Conservation (phyloP, 2,888 invertebrate genomes). For the Esperia sulphurella region DNA sequence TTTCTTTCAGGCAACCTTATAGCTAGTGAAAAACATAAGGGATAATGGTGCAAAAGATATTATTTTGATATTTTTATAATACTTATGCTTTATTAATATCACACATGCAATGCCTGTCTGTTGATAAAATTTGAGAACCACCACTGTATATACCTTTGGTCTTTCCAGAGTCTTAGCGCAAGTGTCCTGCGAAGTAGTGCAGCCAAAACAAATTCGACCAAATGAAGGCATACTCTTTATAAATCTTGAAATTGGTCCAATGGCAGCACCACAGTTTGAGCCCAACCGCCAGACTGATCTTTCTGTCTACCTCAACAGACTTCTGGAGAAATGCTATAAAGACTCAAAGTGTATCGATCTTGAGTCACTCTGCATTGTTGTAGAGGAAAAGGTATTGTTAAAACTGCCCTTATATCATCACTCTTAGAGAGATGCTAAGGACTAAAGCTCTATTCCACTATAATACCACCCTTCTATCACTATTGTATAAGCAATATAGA, state of each 20-base stretch:
- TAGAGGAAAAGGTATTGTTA: constrained; percentile 91
- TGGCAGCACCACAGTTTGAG: constrained; percentile 93
- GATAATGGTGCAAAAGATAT: too few species aligned
- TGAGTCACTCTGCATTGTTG: constrained; percentile 96
- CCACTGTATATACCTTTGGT: neutral
- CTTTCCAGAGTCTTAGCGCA: constrained; percentile 89
- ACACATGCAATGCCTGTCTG: too few species aligned
- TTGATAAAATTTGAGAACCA: too few species aligned
- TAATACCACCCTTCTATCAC: too few species aligned
- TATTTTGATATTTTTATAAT: too few species aligned
- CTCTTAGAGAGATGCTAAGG: too few species aligned
- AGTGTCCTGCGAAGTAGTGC: constrained; percentile 92
- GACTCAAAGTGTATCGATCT: constrained; percentile 95
- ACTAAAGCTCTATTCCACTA: too few species aligned
- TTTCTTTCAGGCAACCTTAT: too few species aligned
- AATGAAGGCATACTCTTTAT: constrained; percentile 93
- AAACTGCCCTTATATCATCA: too few species aligned
- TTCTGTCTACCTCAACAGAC: constrained; percentile 86
- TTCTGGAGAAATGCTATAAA: constrained; percentile 92
- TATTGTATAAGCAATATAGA: too few species aligned
- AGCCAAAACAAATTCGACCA: constrained; percentile 90
- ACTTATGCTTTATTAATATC: too few species aligned
- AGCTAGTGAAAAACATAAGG: too few species aligned
- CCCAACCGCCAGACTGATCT: constrained; percentile 85
- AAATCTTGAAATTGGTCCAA: constrained; percentile 91